Base-by-base conservation (phyloP, 37 sponge, comb jelly and placozoan genomes). In the Ephydatia muelleri region DNA sequence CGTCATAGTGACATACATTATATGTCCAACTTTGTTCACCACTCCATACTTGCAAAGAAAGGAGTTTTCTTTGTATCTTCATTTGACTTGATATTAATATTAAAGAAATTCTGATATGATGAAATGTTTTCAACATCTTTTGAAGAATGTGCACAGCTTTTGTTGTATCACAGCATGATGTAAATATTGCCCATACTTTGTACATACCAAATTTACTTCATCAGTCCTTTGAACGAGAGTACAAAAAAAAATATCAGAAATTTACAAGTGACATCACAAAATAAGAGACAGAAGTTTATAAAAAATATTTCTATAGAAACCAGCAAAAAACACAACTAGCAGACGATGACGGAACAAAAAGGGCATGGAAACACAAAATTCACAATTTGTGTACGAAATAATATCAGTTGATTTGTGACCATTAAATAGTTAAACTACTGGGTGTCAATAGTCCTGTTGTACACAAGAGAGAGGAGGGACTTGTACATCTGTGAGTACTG, bases 401-500 rank as follows among this genome's bases (percentile, higher is more conserved):
- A 11, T 14, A 11, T n/a, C n/a, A n/a, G n/a, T 4, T 57, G 12
- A 1, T 57, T 1, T 57, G 12, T 1, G 57, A 5, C 57, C 57
- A 73, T 34, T 68, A 2, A 33, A 6, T 25, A 38, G 38, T 37
- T 35, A n/a, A n/a, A n/a, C n/a, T n/a, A 25, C 38, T 73, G 74
- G 37, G 28, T 31, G 36, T 34, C 25, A 11, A 13, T 71, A n/a
- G 13, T 34, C 30, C 16, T 9, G 72, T 71, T 71, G 32, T 33
- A 30, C 6, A 85, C 78, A 30, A 85, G 70, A 8, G 28, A 22
- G 28, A 77, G 77, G 3, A 85, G 77, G 27, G 85, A 85, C 49
- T 77, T 69, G 78, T 77, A 77, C 31, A 85, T 78, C 43, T 85
- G 65, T 57, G 33, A 12, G 35, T 39, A 85, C 85, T 85, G 78